Percentiles rank a stretch among this genome's conserved stretches.
Evolutionary conservation across 2,113 vertebrate genomes (phyloP).

Genomic region (Cynoglossus semilaevis): DNA sequence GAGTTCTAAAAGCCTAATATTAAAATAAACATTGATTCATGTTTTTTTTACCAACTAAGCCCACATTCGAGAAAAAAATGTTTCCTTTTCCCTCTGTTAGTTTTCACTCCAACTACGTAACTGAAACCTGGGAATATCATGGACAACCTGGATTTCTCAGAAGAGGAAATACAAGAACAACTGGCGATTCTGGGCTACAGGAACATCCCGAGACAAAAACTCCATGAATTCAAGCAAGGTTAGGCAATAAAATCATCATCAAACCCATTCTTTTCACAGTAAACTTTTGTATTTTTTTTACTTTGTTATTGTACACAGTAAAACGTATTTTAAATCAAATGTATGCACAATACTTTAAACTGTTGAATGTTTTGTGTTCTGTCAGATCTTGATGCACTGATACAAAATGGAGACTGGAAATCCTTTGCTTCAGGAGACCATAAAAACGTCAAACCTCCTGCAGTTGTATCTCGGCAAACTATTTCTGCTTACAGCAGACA

Average conservation of each 20-base stretch:
- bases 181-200: slow-evolving; percentile 70
- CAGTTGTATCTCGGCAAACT: slow-evolving; percentile 20
- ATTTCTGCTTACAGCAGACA: slow-evolving; percentile 69
- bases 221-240: slow-evolving; percentile 76
- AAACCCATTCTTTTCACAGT: neutral
- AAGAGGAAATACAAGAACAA: slow-evolving; percentile 74
- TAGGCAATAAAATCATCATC: too few relatives aligned
- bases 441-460: slow-evolving; percentile 14
- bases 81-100: neutral
- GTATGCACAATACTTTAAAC: too few relatives aligned
- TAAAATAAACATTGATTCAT: neutral
- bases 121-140: slow-evolving; percentile 40
- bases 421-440: slow-evolving; percentile 33
- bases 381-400: slow-evolving; percentile 73
- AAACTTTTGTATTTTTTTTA: neutral
- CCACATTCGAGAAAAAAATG: neutral
- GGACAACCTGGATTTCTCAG: slow-evolving; percentile 74
- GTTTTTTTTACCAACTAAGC: neutral
- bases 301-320: neutral
- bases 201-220: slow-evolving; percentile 68
- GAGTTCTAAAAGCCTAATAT: too few relatives aligned
- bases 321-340: neutral
- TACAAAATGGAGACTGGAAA: slow-evolving; percentile 58
- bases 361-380: neutral
- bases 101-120: neutral